Evolutionary conservation across 1,140 invertebrate genomes (phyloP), one percentile per base, ranked within the genome.

Genomic region (Delia radicum): DNA sequence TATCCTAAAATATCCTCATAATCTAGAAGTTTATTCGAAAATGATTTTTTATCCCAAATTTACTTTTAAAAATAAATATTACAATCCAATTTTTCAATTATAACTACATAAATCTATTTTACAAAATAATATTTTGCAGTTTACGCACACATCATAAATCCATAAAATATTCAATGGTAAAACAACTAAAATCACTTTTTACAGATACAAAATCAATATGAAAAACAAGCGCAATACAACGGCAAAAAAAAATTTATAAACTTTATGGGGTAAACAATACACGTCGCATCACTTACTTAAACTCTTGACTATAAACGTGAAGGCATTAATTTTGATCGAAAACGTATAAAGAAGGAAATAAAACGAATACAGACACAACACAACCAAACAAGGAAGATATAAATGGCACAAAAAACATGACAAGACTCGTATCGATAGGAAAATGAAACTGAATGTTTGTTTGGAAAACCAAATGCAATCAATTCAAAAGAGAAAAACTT

Each of bases 201-300:
- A 55, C 6, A 55, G 8, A 55, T 55, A 24, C 5, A 55, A 24
- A 21, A 18, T 21, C 6, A 21, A 55, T 21, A 55, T 21, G 3
- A 1, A 1, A 37, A 37, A 7, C 8, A 12, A 4, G 13, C 8
- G 0, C 8, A 37, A 7, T 10, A 37, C 33, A 37, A 37, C 33
- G 13, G 13, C 33, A 37, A 27, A 63, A 42, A 24, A 63, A 63
- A 6, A 63, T 10, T 3, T 8, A 63, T 63, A 24, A 63, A 10
- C 26, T 27, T 28, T 63, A 13, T 1, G 24, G 13, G 61, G 61
- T 31, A 67, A 67, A 67, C 63, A 31, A 67, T 18, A 67, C 63
- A 67, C 63, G 63, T 67, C 27, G 63, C 63, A 67, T 67, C 63
- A 31, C 63, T 67, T 67, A 67, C 63, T 67, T 67, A 67, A 67